These are phyloP conservation scores for Chrysomallon squamiferum DNA, from an alignment of 1,140 invertebrate genomes.

Conservation along the genomic window DNA sequence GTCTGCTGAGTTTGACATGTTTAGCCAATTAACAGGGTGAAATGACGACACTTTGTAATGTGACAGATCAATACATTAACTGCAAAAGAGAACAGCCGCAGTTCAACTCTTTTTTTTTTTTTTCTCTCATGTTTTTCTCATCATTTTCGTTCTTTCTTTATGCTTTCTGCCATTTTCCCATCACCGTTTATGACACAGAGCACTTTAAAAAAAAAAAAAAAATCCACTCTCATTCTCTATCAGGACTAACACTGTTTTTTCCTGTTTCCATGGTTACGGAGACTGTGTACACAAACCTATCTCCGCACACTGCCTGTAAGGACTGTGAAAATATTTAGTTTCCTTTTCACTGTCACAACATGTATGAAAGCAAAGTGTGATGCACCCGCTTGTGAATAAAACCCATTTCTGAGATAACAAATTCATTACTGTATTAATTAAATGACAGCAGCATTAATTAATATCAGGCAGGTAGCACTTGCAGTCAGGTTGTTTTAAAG, in stretches of 20 bases:
- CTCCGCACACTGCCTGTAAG: neutral
- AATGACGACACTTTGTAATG: no score
- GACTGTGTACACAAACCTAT: neutral
- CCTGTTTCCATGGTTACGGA: slow-evolving; percentile 10
- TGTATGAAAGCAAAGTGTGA: no score
- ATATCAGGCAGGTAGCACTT: neutral
- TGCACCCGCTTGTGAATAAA: no score
- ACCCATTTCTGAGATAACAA: neutral
- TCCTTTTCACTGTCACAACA: slow-evolving; percentile 3
- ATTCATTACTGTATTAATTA: slow-evolving; percentile 2
- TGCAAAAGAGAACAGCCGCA: no score
- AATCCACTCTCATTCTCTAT: no score
- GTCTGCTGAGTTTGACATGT: no score
- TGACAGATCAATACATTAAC: no score
- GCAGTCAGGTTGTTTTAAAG: neutral
- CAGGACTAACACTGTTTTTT: slow-evolving; percentile 3
- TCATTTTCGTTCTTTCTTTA: neutral
- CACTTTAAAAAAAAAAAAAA: no score
- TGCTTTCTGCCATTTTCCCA: neutral
- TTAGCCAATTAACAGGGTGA: no score
- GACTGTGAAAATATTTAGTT: slow-evolving; percentile 6
- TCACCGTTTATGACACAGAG: neutral
- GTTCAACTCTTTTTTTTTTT: no score
- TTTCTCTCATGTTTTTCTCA: no score
- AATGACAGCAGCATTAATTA: neutral